These are phyloP conservation scores for Lordiphosa collinella DNA, from an alignment of 1,140 invertebrate species.

Conservation along the genomic window DNA sequence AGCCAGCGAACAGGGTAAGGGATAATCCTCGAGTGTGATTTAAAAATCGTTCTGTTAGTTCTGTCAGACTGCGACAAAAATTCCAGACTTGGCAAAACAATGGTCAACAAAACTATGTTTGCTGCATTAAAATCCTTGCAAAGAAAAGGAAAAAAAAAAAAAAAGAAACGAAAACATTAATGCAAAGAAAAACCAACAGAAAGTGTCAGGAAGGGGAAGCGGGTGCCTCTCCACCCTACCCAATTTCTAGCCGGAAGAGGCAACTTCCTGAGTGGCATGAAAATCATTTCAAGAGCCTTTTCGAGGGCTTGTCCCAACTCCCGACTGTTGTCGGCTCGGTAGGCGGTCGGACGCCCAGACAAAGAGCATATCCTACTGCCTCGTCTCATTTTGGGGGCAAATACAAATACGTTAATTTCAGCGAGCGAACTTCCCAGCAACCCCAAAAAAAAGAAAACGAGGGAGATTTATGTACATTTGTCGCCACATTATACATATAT, in stretches of 20 bases:
- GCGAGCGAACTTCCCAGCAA: constrained; percentile 18
- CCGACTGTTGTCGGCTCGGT: constrained; percentile 6
- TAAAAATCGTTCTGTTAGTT: constrained; percentile 39
- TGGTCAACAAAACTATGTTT: constrained; percentile 11
- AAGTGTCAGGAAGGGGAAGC: constrained; percentile 30
- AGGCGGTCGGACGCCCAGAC: constrained; percentile 22
- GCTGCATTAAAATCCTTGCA: constrained; percentile 27
- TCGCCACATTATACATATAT: constrained; percentile 10
- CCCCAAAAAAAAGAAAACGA: constrained; percentile 32
- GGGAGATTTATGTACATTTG: constrained; percentile 40
- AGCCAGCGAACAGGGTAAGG: constrained; percentile 16
- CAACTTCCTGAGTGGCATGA: constrained; percentile 53
- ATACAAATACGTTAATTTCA: constrained; percentile 50
- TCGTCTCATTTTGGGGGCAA: constrained; percentile 29
- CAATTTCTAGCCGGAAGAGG: constrained; percentile 32
- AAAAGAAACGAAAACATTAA: background rate
- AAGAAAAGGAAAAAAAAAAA: constrained; percentile 20
- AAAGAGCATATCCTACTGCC: constrained; percentile 22
- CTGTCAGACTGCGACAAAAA: constrained; percentile 44
- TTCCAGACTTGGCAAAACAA: constrained; percentile 33
- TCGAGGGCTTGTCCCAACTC: constrained; percentile 11
- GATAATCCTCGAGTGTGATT: constrained; percentile 46
- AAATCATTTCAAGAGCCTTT: constrained; percentile 39
- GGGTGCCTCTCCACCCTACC: constrained; percentile 3
- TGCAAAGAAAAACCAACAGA: constrained; percentile 34